Conservation (phyloP, 2,113 vertebrate genomes). For the Synchiropus splendidus region DNA sequence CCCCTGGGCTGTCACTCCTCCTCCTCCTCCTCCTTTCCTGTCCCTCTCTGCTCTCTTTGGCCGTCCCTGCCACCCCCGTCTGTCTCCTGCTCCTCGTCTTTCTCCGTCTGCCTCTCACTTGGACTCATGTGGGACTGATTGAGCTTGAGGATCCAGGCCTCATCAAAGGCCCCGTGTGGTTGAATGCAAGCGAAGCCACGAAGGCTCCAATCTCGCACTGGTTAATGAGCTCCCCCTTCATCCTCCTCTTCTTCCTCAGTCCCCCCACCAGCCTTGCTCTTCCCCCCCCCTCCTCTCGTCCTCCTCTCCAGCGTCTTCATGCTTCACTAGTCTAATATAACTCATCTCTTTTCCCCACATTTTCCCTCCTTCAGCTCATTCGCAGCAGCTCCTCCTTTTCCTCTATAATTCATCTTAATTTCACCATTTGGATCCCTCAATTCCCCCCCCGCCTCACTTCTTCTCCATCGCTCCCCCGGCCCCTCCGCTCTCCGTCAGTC, state of each 20-base stretch:
- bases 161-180: slow-evolving; percentile 73
- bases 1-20: slow-evolving; percentile 21
- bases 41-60: slow-evolving; percentile 14
- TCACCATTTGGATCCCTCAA: slow-evolving; percentile 13
- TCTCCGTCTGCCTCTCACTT: slow-evolving; percentile 41
- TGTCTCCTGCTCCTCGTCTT: slow-evolving; percentile 25
- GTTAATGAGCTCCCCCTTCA: slow-evolving; percentile 51
- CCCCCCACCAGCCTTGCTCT: slow-evolving; percentile 9
- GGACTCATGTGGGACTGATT: slow-evolving; percentile 76
- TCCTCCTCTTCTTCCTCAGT: slow-evolving; percentile 24
- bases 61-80: slow-evolving; percentile 31
- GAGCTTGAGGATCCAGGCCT: slow-evolving; percentile 67
- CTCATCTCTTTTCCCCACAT: slow-evolving; percentile 13
- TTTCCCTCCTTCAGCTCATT: slow-evolving; percentile 22
- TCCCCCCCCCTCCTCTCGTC: slow-evolving; percentile 10
- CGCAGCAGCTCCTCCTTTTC: slow-evolving; percentile 16
- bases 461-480: slow-evolving; percentile 18
- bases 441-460: slow-evolving; percentile 9
- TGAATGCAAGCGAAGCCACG: slow-evolving; percentile 67
- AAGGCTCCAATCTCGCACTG: slow-evolving; percentile 68
- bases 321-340: slow-evolving; percentile 17
- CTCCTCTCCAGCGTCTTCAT: slow-evolving; percentile 10
- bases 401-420: slow-evolving; percentile 23
- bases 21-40: slow-evolving; percentile 20
- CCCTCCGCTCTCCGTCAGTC: slow-evolving; percentile 42